Percentiles rank a stretch among this genome's conserved stretches.
Conservation (phyloP, 2,113 vertebrate species). For the Hippocampus mohnikei region DNA sequence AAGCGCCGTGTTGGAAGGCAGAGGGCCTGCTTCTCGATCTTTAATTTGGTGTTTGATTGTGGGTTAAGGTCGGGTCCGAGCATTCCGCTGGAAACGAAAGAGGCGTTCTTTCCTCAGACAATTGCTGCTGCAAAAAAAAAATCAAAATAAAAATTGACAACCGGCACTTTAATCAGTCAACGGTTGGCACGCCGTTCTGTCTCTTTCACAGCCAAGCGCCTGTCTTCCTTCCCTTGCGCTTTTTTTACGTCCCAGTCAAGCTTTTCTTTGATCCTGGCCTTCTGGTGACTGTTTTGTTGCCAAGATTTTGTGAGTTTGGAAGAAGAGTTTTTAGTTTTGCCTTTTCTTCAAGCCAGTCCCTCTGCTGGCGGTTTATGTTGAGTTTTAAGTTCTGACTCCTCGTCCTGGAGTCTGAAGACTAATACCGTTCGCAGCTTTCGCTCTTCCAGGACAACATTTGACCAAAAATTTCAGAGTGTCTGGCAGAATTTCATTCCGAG, state of each 20-base stretch:
- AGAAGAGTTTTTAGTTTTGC: not conserved
- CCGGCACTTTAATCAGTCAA: not conserved
- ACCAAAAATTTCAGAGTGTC: no score
- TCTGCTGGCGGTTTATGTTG: not conserved
- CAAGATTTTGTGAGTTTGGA: not conserved
- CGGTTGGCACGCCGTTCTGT: not conserved
- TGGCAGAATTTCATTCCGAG: not conserved
- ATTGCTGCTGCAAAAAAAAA: not conserved
- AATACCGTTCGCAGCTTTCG: not conserved
- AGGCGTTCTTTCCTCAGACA: not conserved
- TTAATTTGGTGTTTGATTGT: no score
- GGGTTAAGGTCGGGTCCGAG: not conserved
- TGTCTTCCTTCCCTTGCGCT: not conserved
- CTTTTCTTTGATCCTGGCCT: not conserved
- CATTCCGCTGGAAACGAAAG: not conserved
- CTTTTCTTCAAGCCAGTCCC: not conserved
- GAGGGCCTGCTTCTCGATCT: no score
- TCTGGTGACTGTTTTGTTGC: not conserved
- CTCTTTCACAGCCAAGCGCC: not conserved
- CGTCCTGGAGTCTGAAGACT: not conserved
- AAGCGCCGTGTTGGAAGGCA: no score
- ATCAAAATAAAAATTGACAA: not conserved
- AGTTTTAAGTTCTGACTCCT: not conserved
- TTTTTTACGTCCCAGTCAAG: not conserved
- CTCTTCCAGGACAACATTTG: not conserved